phyloP scores from a whole-genome alignment of 2,113 vertebrate species.

The Lampris incognitus region DNA sequence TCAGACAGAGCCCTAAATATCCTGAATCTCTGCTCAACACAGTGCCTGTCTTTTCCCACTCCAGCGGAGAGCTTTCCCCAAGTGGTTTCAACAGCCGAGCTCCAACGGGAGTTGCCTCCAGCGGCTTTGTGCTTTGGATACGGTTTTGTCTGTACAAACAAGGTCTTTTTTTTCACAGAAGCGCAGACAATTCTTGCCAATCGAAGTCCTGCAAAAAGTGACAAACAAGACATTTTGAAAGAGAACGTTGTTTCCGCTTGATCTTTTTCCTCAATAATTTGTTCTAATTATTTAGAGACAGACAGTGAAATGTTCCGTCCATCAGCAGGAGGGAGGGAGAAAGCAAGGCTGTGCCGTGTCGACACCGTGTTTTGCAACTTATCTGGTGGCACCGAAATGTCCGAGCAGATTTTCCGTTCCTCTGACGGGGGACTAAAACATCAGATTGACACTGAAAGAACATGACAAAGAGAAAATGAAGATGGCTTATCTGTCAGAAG shows the following conservation, averaged over 20 bases:
- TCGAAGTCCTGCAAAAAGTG: background rate
- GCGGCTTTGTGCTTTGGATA: conserved; percentile 4
- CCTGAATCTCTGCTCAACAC: conserved; percentile 51
- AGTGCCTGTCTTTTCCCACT: conserved; percentile 71
- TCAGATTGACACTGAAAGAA: conserved; percentile 4
- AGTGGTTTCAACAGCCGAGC: conserved; percentile 3
- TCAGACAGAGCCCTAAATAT: background rate
- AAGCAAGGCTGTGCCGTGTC: background rate
- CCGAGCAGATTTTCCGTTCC: background rate
- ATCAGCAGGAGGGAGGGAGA: background rate
- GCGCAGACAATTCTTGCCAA: conserved; percentile 41
- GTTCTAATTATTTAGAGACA: background rate
- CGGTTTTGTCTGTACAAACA: conserved; percentile 34
- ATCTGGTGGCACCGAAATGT: background rate
- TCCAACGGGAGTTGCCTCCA: conserved; percentile 11
- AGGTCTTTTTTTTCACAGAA: conserved; percentile 56
- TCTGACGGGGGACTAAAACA: background rate
- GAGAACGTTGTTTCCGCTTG: conserved; percentile 39
- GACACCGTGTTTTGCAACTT: background rate
- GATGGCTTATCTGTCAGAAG: conserved; percentile 54
- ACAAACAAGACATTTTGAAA: conserved; percentile 13
- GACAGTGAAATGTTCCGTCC: background rate
- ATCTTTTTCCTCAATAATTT: conserved; percentile 22
- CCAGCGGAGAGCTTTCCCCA: conserved; percentile 20
- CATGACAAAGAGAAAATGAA: background rate